These are phyloP conservation scores for Rhimphoctona megacephalus DNA, from an alignment of 2,888 invertebrate genomes.

Conservation along the genomic window DNA sequence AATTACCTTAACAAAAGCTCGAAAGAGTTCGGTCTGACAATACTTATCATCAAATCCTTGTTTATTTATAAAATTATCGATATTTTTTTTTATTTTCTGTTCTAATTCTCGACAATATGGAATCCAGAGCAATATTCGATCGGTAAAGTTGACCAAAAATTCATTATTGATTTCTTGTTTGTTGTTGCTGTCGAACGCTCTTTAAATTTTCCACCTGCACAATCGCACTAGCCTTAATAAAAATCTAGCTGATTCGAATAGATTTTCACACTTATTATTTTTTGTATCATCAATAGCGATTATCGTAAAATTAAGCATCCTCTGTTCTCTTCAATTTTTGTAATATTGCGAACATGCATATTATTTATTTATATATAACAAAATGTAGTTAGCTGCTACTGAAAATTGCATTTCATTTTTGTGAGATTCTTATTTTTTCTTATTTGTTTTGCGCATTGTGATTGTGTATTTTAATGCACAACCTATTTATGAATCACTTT, in stretches of 20 bases:
- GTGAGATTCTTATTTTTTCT: background rate
- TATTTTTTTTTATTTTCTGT: background rate
- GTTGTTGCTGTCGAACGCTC: background rate
- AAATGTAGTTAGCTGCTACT: background rate
- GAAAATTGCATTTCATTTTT: background rate
- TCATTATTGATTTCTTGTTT: background rate
- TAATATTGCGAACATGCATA: background rate
- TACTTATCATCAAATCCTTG: background rate
- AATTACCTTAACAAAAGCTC: slow-evolving; percentile 36
- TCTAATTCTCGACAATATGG: background rate
- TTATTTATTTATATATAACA: background rate
- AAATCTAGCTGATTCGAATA: background rate
- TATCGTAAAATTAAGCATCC: background rate
- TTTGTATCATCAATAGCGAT: background rate
- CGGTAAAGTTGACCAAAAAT: background rate
- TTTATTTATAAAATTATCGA: background rate
- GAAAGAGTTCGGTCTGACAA: slow-evolving; percentile 5
- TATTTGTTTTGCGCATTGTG: background rate
- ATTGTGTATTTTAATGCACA: background rate
- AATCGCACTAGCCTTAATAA: background rate
- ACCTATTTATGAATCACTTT: too few species aligned
- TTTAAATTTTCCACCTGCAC: background rate
- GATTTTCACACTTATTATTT: background rate
- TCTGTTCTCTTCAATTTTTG: background rate
- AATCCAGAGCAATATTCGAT: background rate